Percentiles rank a stretch among this genome's conserved stretches.
phyloP scores from a whole-genome alignment of 2,888 invertebrate genomes.

The Oligia strigilis region DNA sequence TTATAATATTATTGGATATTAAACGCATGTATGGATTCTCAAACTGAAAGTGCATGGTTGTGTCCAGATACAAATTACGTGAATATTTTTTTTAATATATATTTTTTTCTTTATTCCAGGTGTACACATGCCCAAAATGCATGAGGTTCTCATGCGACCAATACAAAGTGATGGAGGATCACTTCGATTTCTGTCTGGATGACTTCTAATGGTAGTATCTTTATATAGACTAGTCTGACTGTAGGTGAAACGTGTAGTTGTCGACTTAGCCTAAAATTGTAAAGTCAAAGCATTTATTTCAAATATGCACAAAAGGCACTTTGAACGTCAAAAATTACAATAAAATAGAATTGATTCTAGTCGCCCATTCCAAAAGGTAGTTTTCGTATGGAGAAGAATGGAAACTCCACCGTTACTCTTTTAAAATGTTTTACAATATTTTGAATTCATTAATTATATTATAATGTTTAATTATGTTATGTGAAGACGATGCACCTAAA shows the following conservation, averaged over 20 bases:
- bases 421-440: no score
- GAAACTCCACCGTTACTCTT: no score
- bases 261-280: not conserved
- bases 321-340: no score
- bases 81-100: not conserved
- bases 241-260: conserved; percentile 33
- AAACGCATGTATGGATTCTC: conserved; percentile 2
- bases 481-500: no score
- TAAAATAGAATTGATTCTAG: no score
- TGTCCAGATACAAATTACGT: not conserved
- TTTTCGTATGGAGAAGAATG: no score
- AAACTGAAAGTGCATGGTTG: conserved; percentile 27
- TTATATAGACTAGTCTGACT: conserved; percentile 38
- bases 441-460: no score
- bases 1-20: not conserved
- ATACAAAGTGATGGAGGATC: conserved; percentile 83
- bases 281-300: not conserved
- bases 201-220: conserved; percentile 75
- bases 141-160: conserved; percentile 81
- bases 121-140: conserved; percentile 86
- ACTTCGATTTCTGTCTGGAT: conserved; percentile 86
- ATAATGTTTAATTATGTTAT: no score
- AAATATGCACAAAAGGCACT: no score
- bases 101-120: conserved; percentile 71
- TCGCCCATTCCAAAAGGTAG: no score